phyloP scores from a whole-genome alignment of 2,113 vertebrate species.

The Malurus alboscapulatus region DNA sequence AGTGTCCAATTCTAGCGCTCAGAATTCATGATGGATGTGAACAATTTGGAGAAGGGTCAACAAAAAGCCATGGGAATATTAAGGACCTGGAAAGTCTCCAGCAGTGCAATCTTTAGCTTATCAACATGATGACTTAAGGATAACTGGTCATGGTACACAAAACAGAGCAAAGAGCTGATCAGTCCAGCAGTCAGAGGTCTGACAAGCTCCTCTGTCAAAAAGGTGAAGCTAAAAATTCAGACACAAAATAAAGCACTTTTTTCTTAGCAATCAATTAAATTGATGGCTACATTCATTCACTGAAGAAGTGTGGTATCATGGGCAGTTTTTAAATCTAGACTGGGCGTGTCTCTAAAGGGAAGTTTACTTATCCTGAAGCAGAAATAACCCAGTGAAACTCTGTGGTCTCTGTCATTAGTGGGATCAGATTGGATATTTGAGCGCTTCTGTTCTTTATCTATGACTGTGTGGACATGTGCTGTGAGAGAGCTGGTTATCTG shows the following conservation, averaged over 20 bases:
- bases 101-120: constrained; percentile 38
- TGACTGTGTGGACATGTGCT: neutral
- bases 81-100: constrained; percentile 51
- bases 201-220: neutral
- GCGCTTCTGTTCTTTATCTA: neutral
- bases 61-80: constrained; percentile 58
- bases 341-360: neutral
- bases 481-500: neutral
- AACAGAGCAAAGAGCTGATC: neutral
- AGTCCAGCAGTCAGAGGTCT: neutral
- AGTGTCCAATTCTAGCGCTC: neutral
- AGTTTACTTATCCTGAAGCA: neutral
- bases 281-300: neutral
- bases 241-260: neutral
- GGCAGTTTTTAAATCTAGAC: neutral
- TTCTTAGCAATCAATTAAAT: neutral
- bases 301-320: neutral
- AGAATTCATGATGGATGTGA: constrained; percentile 39
- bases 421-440: neutral
- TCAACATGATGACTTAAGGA: neutral
- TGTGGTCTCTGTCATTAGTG: neutral
- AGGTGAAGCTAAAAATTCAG: neutral
- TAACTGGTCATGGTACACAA: neutral
- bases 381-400: neutral
- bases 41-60: constrained; percentile 52